Evolutionary conservation across 2,888 invertebrate genomes (phyloP).

Genomic region (Germaria angustata): DNA sequence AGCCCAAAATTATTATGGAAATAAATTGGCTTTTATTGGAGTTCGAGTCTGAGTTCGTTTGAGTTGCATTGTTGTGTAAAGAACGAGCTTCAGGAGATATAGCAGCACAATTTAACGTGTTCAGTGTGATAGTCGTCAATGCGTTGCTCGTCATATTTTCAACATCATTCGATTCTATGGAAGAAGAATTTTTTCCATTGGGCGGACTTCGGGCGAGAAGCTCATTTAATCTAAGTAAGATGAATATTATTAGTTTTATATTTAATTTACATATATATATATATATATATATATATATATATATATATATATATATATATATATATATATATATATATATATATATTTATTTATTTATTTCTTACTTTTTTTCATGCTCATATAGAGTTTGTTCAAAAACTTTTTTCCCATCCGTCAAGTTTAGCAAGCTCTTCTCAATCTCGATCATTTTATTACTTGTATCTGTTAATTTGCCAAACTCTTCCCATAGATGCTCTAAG

Average conservation of each 20-base stretch:
- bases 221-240: no score
- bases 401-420: background rate
- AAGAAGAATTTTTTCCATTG: background rate
- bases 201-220: conserved; percentile 20
- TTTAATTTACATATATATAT: no score
- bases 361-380: conserved; percentile 48
- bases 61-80: no score
- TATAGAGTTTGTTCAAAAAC: conserved; percentile 24
- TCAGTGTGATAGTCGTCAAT: background rate
- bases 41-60: background rate
- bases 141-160: background rate
- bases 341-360: no score
- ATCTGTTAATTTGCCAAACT: conserved; percentile 22
- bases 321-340: no score
- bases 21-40: conserved; percentile 1
- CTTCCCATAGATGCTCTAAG: conserved; percentile 38
- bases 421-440: conserved; percentile 27
- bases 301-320: no score
- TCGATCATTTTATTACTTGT: conserved; percentile 25
- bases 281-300: no score
- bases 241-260: no score
- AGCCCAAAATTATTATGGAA: conserved; percentile 11
- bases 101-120: background rate
- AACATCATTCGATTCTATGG: background rate
- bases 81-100: background rate